Evolutionary conservation across 2,888 invertebrate genomes (phyloP), one percentile per base, ranked within the genome.

Genomic region (Dryocosmus kuriphilus): DNA sequence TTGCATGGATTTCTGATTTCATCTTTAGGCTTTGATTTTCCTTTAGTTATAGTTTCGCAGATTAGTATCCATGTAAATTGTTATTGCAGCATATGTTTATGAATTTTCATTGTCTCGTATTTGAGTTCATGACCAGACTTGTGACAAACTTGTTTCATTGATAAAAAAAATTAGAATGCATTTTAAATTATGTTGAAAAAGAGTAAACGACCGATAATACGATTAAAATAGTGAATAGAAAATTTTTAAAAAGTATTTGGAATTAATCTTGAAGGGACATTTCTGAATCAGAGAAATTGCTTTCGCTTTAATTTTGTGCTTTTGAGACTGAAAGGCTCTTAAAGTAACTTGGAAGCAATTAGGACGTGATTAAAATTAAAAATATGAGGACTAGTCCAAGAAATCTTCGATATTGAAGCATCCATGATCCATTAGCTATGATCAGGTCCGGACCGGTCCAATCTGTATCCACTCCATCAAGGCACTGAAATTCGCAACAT

Each of bases 401-500:
- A 46, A 71, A 46, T 51, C 71, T 46, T 71, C 51, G 71, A 32
- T 71, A 51, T 30, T 51, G 71, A 30, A 71, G 71, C 5, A 8
- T 71, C 11, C 80, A 79, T 60, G 88, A 86, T 61, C 85, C 87
- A 0, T 87, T 79, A n/a, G 88, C 86, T 75, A 88, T 87, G 75
- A 89, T 87, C 75, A 90, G 79, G 71, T 89, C 88, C 41, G 86
- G 86, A 24, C 86, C 88, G 74, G 83, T 88, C 89, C 88, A 89
- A 57, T 91, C 87, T 60, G 79, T 80, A 57, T 88, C 88, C 51
- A 84, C 86, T 16, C 86, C 91, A 84, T 97, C 97, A 85, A 97
- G 93, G 91, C 98, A 98, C 89, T 96, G 95, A 92, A 97, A 98
- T 90, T 97, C 96, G 90, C 98, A 98, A 92, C 98, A 98, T 79